Evolutionary conservation across 1,140 invertebrate species (phyloP).

Genomic region (Grapholita molesta): DNA sequence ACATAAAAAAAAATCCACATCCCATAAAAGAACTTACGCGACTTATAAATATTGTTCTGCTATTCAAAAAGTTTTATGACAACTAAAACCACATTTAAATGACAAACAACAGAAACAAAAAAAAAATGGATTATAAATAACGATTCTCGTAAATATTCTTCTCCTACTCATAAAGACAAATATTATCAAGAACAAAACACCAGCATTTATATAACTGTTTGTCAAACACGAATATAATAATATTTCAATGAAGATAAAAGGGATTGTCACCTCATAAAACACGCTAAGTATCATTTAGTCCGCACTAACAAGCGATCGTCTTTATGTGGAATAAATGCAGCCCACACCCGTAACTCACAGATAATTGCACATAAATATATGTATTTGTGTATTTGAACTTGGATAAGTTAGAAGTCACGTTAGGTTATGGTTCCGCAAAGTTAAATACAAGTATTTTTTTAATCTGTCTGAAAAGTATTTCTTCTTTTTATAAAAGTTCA

Average conservation of each 20-base stretch:
- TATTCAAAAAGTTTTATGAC: background rate
- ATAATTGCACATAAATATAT: constrained; percentile 5
- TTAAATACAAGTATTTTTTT: background rate
- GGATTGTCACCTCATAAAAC: background rate
- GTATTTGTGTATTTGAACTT: background rate
- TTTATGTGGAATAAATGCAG: background rate
- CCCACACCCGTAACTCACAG: background rate
- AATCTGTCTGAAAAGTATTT: no score
- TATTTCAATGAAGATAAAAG: background rate
- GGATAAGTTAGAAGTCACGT: background rate
- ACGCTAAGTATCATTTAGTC: background rate
- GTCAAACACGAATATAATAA: background rate
- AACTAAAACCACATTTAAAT: background rate
- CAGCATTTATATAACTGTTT: background rate
- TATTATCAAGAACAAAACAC: no score
- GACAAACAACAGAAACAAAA: background rate
- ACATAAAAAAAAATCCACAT: no score
- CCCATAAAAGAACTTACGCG: no score
- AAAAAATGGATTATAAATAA: no score
- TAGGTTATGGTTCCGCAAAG: background rate
- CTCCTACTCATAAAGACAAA: no score
- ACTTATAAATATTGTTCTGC: no score
- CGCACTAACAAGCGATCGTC: background rate
- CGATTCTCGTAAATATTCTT: no score
- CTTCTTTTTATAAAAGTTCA: no score